Conservation (phyloP, 2,113 vertebrate genomes). For the Vulpes vulpes region DNA sequence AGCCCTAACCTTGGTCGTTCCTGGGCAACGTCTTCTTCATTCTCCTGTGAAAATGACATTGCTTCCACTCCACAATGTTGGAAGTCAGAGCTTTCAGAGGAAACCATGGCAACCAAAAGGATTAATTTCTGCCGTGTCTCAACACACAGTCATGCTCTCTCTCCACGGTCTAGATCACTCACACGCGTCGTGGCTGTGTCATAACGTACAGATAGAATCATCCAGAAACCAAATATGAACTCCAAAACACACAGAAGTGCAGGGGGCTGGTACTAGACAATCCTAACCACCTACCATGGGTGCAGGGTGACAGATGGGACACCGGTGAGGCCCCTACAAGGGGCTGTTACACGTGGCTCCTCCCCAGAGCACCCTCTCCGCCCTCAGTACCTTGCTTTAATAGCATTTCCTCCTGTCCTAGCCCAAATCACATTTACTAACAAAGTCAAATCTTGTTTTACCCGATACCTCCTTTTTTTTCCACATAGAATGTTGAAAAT, state of each 20-base stretch:
- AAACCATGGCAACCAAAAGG: slow-evolving; percentile 70
- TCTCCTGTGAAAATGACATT: slow-evolving; percentile 27
- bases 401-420: slow-evolving; percentile 1
- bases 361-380: not conserved
- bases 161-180: slow-evolving; percentile 33
- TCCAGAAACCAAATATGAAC: not conserved
- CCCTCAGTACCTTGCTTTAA: not conserved
- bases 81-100: slow-evolving; percentile 31
- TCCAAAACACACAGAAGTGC: slow-evolving; percentile 25
- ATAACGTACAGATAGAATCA: slow-evolving; percentile 61
- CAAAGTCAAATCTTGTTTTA: slow-evolving; percentile 32
- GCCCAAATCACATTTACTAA: not conserved
- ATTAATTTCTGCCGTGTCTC: slow-evolving; percentile 65
- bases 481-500: not conserved
- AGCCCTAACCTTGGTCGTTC: slow-evolving; percentile 26
- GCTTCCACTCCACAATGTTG: slow-evolving; percentile 52
- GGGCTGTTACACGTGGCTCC: not conserved
- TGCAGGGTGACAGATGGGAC: no score
- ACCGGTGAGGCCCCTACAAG: not conserved
- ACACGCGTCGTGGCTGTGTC: not conserved
- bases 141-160: slow-evolving; percentile 67
- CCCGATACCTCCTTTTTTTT: not conserved
- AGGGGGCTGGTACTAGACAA: not conserved
- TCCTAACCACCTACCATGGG: not conserved
- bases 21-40: slow-evolving; percentile 33